phyloP scores from a whole-genome alignment of 1,140 invertebrate genomes.

The Drosophila pallidifrons region DNA sequence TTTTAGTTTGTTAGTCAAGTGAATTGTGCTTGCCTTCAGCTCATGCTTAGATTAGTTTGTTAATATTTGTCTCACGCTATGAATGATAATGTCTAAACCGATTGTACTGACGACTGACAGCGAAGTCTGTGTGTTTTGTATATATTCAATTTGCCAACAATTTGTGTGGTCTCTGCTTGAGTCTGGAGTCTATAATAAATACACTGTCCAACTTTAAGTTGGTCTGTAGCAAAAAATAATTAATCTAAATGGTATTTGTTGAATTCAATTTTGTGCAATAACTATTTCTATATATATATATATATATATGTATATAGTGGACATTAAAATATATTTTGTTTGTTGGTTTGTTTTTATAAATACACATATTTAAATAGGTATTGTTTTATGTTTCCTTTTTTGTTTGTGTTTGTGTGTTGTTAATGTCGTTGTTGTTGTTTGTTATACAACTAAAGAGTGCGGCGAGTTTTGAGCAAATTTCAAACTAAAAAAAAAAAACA shows the following conservation, averaged over 20 bases:
- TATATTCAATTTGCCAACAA: slow-evolving; percentile 17
- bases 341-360: slow-evolving; percentile 46
- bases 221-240: slow-evolving; percentile 27
- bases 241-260: slow-evolving; percentile 33
- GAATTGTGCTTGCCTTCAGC: slow-evolving; percentile 24
- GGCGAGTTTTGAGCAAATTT: slow-evolving; percentile 30
- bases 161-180: neutral
- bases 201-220: slow-evolving; percentile 41
- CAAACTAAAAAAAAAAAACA: slow-evolving; percentile 51
- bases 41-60: slow-evolving; percentile 42
- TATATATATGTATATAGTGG: slow-evolving; percentile 44
- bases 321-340: slow-evolving; percentile 59
- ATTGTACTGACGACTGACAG: slow-evolving; percentile 13
- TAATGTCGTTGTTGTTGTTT: neutral
- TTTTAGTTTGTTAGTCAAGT: slow-evolving; percentile 78
- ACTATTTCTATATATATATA: slow-evolving; percentile 9
- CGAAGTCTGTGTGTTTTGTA: neutral
- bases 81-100: slow-evolving; percentile 30
- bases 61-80: slow-evolving; percentile 41
- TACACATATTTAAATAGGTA: slow-evolving; percentile 59
- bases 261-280: slow-evolving; percentile 51
- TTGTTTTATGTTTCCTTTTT: slow-evolving; percentile 4
- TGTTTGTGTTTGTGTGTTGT: neutral
- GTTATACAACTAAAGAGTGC: slow-evolving; percentile 2
- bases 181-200: slow-evolving; percentile 42